Conservation (phyloP, 1,140 invertebrate species). For the Hypothenemus hampei region DNA sequence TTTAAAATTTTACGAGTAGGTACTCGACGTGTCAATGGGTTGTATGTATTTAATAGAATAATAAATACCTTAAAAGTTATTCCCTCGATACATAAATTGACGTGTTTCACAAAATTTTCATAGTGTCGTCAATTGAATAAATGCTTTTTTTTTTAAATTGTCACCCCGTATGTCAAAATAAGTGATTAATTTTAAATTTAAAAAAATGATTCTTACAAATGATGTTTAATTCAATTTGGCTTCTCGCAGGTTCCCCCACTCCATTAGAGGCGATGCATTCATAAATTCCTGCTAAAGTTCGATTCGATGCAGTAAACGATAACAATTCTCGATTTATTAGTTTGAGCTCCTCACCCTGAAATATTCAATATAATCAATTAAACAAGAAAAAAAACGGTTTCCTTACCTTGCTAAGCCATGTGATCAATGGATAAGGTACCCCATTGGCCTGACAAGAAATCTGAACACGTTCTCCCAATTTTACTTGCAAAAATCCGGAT, state of each 20-base stretch:
- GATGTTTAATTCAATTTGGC: constrained; percentile 54
- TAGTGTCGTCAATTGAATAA: no score
- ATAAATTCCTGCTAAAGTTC: constrained; percentile 62
- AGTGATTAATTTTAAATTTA: not conserved
- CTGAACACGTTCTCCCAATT: constrained; percentile 62
- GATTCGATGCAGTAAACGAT: constrained; percentile 61
- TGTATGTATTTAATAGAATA: no score
- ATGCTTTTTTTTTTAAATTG: no score
- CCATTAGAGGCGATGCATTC: constrained; percentile 68
- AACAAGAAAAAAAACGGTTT: not conserved
- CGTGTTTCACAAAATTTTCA: no score
- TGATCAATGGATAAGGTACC: constrained; percentile 61
- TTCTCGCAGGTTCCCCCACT: constrained; percentile 64
- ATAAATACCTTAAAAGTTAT: no score
- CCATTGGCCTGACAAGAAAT: constrained; percentile 64
- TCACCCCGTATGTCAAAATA: no score
- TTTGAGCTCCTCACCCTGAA: constrained; percentile 57
- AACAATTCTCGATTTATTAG: constrained; percentile 57
- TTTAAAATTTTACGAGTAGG: no score
- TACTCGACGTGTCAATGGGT: no score
- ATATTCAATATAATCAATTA: constrained; percentile 12
- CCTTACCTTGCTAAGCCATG: constrained; percentile 62
- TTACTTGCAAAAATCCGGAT: constrained; percentile 62
- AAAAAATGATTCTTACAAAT: constrained; percentile 49
- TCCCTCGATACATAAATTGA: no score